Conservation (phyloP, 2,113 vertebrate species). For the Cyanocitta stelleri region DNA sequence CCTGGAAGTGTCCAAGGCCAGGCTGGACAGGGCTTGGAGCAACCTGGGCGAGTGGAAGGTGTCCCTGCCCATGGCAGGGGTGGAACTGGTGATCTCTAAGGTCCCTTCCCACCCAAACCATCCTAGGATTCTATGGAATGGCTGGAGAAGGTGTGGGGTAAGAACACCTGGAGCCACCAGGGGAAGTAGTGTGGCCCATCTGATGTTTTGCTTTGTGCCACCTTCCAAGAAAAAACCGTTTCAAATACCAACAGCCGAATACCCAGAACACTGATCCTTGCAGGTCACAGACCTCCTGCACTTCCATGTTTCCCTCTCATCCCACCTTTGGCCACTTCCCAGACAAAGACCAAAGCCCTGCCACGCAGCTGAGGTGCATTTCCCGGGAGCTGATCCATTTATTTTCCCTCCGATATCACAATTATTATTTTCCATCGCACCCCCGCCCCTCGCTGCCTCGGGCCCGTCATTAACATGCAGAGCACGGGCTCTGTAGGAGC, state of each 20-base stretch:
- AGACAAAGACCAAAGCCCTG: accelerated
- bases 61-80: neutral
- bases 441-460: accelerated
- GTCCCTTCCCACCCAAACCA: neutral
- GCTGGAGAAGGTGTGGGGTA: accelerated
- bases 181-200: accelerated
- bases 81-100: neutral
- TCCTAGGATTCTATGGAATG: neutral
- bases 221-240: neutral
- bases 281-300: neutral
- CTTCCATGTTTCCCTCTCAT: accelerated
- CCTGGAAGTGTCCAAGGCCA: neutral
- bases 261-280: accelerated
- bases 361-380: neutral
- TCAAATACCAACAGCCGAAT: accelerated
- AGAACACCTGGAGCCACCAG: neutral
- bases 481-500: neutral
- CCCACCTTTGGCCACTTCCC: accelerated
- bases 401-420: neutral
- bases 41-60: accelerated
- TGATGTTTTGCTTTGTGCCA: accelerated
- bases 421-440: accelerated
- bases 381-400: neutral
- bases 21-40: accelerated
- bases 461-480: neutral